These are phyloP conservation scores for Scomber colias DNA, from an alignment of 2,113 vertebrate genomes.

Conservation along the genomic window DNA sequence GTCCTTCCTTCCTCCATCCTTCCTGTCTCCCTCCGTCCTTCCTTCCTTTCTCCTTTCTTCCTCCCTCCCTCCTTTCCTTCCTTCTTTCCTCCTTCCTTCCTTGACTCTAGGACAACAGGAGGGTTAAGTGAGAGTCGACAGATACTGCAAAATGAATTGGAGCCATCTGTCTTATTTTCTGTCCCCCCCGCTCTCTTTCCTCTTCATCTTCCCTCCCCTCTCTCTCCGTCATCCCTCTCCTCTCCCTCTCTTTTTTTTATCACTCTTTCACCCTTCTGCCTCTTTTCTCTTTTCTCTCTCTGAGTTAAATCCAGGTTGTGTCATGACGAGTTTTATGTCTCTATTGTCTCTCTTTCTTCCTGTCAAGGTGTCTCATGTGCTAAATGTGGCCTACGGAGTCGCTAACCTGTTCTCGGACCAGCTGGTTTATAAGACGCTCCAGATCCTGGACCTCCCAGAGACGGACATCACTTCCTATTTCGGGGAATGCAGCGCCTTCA, in stretches of 20 bases:
- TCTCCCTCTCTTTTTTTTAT: not conserved
- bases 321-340: constrained; percentile 20
- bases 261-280: constrained; percentile 5
- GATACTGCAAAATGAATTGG: constrained; percentile 62
- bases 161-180: constrained; percentile 64
- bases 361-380: constrained; percentile 94
- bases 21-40: no score
- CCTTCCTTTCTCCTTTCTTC: no score
- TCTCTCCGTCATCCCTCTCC: constrained; percentile 20
- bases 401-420: constrained; percentile 88
- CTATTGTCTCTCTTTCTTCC: not conserved
- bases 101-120: no score
- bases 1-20: no score
- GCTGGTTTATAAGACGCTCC: constrained; percentile 81
- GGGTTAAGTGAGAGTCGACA: constrained; percentile 55
- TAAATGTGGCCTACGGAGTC: constrained; percentile 94
- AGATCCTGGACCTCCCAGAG: constrained; percentile 94
- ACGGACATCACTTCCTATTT: constrained; percentile 90
- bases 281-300: constrained; percentile 19
- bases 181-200: not conserved
- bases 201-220: constrained; percentile 6
- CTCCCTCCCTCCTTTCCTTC: no score
- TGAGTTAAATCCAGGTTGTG: constrained; percentile 44
- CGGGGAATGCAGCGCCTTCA: constrained; percentile 64
- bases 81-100: no score